Conservation (phyloP, 1,140 invertebrate genomes). For the Ceratoteleas bidentatus region DNA sequence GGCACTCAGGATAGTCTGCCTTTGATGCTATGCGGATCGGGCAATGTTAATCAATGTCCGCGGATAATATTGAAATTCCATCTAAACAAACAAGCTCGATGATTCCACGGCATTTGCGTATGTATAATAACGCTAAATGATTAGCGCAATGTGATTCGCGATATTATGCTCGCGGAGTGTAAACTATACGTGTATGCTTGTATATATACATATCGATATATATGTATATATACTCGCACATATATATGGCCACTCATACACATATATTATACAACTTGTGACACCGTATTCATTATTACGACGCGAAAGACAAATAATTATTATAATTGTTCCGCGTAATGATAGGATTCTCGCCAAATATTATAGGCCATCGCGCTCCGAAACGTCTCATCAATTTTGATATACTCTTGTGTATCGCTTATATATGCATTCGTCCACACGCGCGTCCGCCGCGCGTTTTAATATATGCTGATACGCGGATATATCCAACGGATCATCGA, state of each 20-base stretch:
- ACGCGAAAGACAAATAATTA: conserved; percentile 81
- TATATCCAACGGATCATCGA: conserved; percentile 45
- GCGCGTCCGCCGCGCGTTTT: conserved; percentile 15
- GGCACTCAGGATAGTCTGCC: conserved; percentile 40
- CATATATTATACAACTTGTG: conserved; percentile 65
- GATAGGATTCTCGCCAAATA: conserved; percentile 75
- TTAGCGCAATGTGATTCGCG: conserved; percentile 70
- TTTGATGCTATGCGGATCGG: conserved; percentile 59
- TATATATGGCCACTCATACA: too few species aligned
- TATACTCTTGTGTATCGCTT: conserved; percentile 41
- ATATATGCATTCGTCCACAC: conserved; percentile 16
- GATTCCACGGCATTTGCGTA: conserved; percentile 61
- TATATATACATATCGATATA: too few species aligned
- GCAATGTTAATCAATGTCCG: conserved; percentile 74
- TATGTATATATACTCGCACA: too few species aligned
- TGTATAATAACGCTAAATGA: conserved; percentile 70
- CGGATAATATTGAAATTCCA: conserved; percentile 75
- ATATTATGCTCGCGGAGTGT: conserved; percentile 66
- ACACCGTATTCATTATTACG: conserved; percentile 79
- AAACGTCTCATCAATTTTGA: conserved; percentile 75
- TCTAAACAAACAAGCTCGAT: conserved; percentile 76
- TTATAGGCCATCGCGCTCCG: conserved; percentile 71
- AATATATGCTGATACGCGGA: conserved; percentile 48
- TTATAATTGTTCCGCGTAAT: conserved; percentile 80
- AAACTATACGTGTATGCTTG: conserved; percentile 49